Evolutionary conservation across 2,113 vertebrate genomes (phyloP), one percentile per base, ranked within the genome.

Genomic region (Onychostoma macrolepis): DNA sequence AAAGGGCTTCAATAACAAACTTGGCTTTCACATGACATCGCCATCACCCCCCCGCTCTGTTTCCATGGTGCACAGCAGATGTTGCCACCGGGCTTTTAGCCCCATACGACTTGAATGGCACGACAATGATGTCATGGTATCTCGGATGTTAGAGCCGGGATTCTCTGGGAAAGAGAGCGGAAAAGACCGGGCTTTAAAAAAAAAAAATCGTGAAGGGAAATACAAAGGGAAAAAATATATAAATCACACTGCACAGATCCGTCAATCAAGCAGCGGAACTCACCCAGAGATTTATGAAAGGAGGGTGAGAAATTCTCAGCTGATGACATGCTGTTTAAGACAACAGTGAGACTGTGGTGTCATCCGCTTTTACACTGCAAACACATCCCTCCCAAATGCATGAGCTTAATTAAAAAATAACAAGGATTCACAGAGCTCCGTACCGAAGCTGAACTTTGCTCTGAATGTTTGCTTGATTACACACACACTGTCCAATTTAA

Each of bases 101-200:
- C 80, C 84, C 87, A 88, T 88, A 91, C 89, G 84, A 81, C 67
- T 58, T 87, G 71, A 88, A 86, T 88, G 90, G 84, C 82, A 71
- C 78, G 69, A 84, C 83, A 74, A 77, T 91, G 90, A 92, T 90
- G 90, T 92, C 89, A 92, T 90, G 85, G 87, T 81, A 76, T 89
- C 80, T 87, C 71, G 58, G 67, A 85, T 84, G 74, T 87, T 81
- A 83, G 76, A 87, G 83, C 86, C 6, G 75, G 79, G 84, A 89
- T 87, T 89, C 87, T 90, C 63, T 88, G 85, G 79, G 76, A 89
- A 88, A 38, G 30, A n/a, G 80, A 79, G 41, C 24, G 80, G 58
- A 50, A 56, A 33, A 83, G n/a, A 50, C 71, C 21, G 63, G 28
- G 56, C 85, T 86, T 87, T 38, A 30, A 79, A 69, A 87, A 81